Evolutionary conservation across 2,888 invertebrate genomes (phyloP).

Genomic region (Sphaerophoria taeniata): DNA sequence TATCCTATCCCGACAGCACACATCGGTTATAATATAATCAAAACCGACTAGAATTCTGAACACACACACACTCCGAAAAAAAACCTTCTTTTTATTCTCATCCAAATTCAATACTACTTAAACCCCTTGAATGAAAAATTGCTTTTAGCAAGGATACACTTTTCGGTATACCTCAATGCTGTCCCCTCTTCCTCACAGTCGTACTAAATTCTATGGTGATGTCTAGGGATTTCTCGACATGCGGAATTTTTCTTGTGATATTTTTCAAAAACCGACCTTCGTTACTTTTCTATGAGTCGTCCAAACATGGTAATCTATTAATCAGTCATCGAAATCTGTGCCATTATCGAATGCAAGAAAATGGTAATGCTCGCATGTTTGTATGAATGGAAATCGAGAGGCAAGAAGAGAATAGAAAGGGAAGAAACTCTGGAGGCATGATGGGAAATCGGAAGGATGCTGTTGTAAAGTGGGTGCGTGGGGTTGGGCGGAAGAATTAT

Average conservation of each 20-base stretch:
- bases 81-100: not conserved
- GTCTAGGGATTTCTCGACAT: constrained; percentile 6
- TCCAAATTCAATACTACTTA: constrained; percentile 27
- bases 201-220: not conserved
- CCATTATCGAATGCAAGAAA: constrained; percentile 46
- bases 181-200: not conserved
- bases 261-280: constrained; percentile 46
- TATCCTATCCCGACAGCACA: constrained; percentile 37
- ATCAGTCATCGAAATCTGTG: constrained; percentile 68
- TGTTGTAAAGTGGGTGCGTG: not conserved
- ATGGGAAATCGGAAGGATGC: too few species aligned
- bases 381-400: not conserved
- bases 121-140: constrained; percentile 31
- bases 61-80: not conserved
- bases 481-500: constrained; percentile 8
- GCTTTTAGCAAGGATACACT: constrained; percentile 35
- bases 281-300: constrained; percentile 45
- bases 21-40: constrained; percentile 65
- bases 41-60: constrained; percentile 33
- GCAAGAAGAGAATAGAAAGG: too few species aligned
- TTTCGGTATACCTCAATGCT: not conserved
- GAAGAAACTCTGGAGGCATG: too few species aligned
- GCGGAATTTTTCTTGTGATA: constrained; percentile 59
- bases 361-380: constrained; percentile 10
- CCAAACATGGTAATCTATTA: constrained; percentile 67